Evolutionary conservation across 1,140 invertebrate genomes (phyloP), one percentile per base, ranked within the genome.

Genomic region (Mya arenaria): DNA sequence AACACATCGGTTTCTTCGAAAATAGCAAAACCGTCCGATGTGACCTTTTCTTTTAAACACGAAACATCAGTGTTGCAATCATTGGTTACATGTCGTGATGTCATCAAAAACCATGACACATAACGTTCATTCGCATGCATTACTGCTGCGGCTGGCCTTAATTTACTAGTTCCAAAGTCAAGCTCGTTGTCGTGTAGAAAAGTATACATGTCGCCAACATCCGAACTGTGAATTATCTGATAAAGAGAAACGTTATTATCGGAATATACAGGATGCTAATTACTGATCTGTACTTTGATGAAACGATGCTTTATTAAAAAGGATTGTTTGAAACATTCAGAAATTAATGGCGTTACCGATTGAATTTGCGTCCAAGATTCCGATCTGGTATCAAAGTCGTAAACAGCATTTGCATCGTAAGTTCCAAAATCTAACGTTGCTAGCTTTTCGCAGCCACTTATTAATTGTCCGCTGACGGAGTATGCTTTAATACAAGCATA

Each of bases 71-170:
- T 23, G 25, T 55, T 41, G 36, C 80, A 82, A 15, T 69, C 30
- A 1, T 25, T 48, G 23, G 66, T 30, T 4, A 77, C 15, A 15
- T 66, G 1, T 17, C 13, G 19, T 15, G 19, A 32, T 66, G 19
- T 65, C 74, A 66, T 77, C 28, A 77, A 52, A 36, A 36, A 77
- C 74, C 74, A 77, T n/a, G 62, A 55, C 4, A 69, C 41, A n/a
- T 69, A 34, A 2, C 66, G 5, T 4, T 69, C 66, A 30, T 41
- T 69, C 28, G 23, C 66, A 30, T 69, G 23, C 5, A 69, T 5
- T 39, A 69, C 2, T 4, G 55, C 41, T 4, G 41, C 66, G 25
- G 66, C 41, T 25, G 55, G 17, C 13, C n/a, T 8, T 13, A 48
- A 4, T 30, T 48, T 32, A 2, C 41, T 10, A 4, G 25, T 69